Base-by-base conservation (phyloP, 2,113 vertebrate genomes). In the Hydrochoerus hydrochaeris region DNA sequence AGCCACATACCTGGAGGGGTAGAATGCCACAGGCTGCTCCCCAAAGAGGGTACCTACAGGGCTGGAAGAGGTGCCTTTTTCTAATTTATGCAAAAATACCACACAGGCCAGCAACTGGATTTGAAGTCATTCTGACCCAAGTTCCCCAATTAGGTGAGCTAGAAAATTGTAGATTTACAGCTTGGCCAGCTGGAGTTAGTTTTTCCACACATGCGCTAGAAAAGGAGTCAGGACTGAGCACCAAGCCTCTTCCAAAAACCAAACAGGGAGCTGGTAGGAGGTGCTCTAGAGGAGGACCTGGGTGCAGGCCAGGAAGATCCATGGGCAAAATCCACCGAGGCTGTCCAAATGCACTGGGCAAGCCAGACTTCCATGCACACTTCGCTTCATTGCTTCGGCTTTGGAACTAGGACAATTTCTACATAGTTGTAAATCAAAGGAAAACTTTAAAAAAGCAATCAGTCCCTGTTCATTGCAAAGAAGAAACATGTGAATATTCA, bases 201-300 rank as follows among this genome's bases (percentile, higher is more conserved):
- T 11, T 14, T 65, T 54, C 13, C 20, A 7, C 75, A 22, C 13
- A 16, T 5, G 49, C 9, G 0, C 46, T 44, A 17, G 57, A 35
- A 44, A 52, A 24, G 30, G 82, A 97, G 90, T 95, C 85, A 82
- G 97, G 85, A 88, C 85, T 49, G 90, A 97, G 96, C 94, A 90
- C 97, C 97, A 97, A 97, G 96, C 96, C 92, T 97, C 28, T 96
- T 96, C 93, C 88, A 87, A 96, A 94, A 89, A 92, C 91, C 97
- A 98, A 97, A 88, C 32, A 87, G 58, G 57, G 49, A 38, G 90
- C 28, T 71, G 95, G 93, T 30, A 95, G 85, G 93, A 97, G 94
- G 75, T 85, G 75, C 78, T 89, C 75, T 58, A 57, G 49, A 92
- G 77, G 84, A 96, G 78, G 90, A 97, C 90, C 96, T 6, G 24